Conservation (phyloP, 2,113 vertebrate genomes). For the Planiliza haematocheilus region DNA sequence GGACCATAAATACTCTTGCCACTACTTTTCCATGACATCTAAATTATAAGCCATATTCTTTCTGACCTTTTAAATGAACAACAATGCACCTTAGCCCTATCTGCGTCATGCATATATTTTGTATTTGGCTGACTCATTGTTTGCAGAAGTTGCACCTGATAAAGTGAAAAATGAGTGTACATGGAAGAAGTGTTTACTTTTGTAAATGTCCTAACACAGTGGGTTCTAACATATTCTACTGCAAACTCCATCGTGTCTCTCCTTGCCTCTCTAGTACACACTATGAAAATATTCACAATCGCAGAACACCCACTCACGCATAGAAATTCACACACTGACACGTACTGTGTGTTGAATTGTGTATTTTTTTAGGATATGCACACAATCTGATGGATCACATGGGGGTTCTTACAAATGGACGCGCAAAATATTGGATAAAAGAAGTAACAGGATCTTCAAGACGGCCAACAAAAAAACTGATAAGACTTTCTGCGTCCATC, state of each 20-base stretch:
- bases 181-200: background rate
- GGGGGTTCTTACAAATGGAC: conserved; percentile 6
- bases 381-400: conserved; percentile 10
- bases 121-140: conserved; percentile 29
- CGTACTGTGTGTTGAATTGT: no score
- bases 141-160: conserved; percentile 19
- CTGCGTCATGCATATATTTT: background rate
- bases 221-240: background rate
- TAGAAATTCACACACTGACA: conserved; percentile 14
- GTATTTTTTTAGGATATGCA: conserved; percentile 6
- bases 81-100: conserved; percentile 2
- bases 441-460: conserved; percentile 20
- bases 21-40: conserved; percentile 22
- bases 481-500: conserved; percentile 24
- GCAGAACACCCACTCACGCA: conserved; percentile 29
- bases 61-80: conserved; percentile 44
- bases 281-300: conserved; percentile 32
- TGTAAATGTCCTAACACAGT: background rate
- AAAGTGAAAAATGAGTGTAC: conserved; percentile 8
- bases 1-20: background rate
- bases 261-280: conserved; percentile 13
- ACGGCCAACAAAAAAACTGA: conserved; percentile 23
- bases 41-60: conserved; percentile 28
- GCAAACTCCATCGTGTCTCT: conserved; percentile 7
- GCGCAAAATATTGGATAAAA: background rate